These are phyloP conservation scores for Oxycera nigricornis DNA, from an alignment of 2,888 invertebrate species.

Conservation along the genomic window DNA sequence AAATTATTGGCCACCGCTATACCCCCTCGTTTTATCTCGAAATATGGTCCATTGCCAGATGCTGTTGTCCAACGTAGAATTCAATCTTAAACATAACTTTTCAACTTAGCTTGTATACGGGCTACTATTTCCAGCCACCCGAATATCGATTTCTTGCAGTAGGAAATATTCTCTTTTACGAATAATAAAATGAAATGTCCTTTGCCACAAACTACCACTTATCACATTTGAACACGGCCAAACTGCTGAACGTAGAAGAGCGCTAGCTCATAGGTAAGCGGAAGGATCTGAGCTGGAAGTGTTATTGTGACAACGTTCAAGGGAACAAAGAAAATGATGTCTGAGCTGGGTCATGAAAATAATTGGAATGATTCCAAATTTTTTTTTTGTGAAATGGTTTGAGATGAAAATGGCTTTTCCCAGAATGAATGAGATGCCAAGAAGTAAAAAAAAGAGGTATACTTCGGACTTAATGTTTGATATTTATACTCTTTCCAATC, in stretches of 20 bases:
- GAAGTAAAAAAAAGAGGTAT: no score
- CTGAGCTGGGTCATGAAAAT: neutral
- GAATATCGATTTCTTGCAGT: neutral
- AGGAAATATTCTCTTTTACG: neutral
- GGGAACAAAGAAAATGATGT: neutral
- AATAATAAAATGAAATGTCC: neutral
- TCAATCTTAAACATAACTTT: neutral
- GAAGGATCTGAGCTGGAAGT: neutral
- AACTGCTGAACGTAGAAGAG: neutral
- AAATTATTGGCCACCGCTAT: neutral
- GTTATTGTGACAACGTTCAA: neutral
- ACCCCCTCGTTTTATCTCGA: neutral
- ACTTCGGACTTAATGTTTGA: no score
- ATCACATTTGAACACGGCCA: conserved; percentile 19
- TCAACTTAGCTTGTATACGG: neutral
- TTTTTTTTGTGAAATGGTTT: neutral
- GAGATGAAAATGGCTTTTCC: neutral
- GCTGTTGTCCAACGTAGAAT: neutral
- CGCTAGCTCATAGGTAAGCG: neutral
- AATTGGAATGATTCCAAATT: neutral
- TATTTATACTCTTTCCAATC: no score
- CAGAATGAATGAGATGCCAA: no score
- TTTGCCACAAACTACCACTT: conserved; percentile 18
- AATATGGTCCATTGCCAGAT: neutral
- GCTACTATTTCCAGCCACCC: neutral